Conservation (phyloP, 2,797 vertebrate genomes). For the Hoplostethus atlanticus region DNA sequence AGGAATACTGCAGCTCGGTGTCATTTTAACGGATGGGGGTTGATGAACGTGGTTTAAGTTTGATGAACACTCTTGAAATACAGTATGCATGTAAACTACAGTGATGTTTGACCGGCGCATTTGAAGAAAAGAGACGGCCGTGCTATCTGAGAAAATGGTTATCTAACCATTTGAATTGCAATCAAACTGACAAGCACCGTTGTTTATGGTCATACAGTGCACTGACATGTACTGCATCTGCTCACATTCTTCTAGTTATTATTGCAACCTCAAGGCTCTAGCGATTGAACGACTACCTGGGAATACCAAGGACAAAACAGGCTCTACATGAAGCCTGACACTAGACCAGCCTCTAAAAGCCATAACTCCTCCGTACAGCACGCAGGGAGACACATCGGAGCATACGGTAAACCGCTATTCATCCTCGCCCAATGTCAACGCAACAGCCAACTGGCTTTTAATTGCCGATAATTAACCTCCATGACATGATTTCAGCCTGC, state of each 20-base stretch:
- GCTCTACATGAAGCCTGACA: slow-evolving; percentile 77
- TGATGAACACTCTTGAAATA: slow-evolving; percentile 24
- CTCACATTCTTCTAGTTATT: neutral
- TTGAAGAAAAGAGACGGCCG: slow-evolving; percentile 1
- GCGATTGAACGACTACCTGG: neutral
- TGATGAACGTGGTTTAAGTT: slow-evolving; percentile 27
- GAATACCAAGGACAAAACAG: slow-evolving; percentile 74
- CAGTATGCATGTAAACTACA: neutral
- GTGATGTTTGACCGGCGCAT: slow-evolving; percentile 10
- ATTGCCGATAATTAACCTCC: slow-evolving; percentile 90
- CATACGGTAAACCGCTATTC: slow-evolving; percentile 77
- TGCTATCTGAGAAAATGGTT: neutral
- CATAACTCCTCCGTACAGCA: neutral
- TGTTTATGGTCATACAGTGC: neutral
- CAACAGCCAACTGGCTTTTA: slow-evolving; percentile 87
- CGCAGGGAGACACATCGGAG: slow-evolving; percentile 73
- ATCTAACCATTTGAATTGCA: neutral
- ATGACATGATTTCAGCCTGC: slow-evolving; percentile 74
- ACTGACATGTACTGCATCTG: neutral
- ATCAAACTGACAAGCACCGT: neutral
- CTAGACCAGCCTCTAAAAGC: slow-evolving; percentile 75
- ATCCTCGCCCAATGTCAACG: slow-evolving; percentile 79
- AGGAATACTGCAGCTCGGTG: slow-evolving; percentile 22
- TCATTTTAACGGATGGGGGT: slow-evolving; percentile 39
- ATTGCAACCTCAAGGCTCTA: neutral